Conservation (phyloP, 2,888 invertebrate species). For the Silvanus unidentatus region DNA sequence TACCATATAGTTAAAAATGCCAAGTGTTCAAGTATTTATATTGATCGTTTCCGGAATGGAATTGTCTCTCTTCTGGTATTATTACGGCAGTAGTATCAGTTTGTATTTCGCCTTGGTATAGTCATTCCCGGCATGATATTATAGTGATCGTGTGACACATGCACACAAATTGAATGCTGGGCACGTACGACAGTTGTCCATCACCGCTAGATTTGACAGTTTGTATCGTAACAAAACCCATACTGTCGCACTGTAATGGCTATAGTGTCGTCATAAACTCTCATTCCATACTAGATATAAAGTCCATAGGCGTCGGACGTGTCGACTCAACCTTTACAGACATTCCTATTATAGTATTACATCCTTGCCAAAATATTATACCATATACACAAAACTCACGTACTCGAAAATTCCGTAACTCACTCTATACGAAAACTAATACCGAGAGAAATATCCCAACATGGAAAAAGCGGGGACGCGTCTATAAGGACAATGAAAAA, state of each 20-base stretch:
- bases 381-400: no score
- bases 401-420: no score
- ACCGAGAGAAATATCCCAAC: neutral
- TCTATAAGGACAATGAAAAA: neutral
- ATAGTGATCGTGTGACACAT: no score
- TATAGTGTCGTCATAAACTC: constrained; percentile 41
- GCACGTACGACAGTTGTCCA: constrained; percentile 40
- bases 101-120: no score
- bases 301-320: constrained; percentile 45
- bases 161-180: constrained; percentile 25
- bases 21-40: no score
- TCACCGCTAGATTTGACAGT: constrained; percentile 39
- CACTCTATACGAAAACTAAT: neutral
- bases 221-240: constrained; percentile 38
- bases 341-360: neutral
- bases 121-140: no score
- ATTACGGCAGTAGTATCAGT: no score
- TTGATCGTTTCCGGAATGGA: no score
- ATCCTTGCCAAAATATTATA: no score
- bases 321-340: constrained; percentile 19
- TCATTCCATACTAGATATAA: constrained; percentile 44
- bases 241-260: constrained; percentile 39
- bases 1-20: no score
- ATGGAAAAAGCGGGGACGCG: neutral
- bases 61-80: no score